Base-by-base conservation (phyloP, 2,888 invertebrate genomes). In the Keiferia lycopersicella region DNA sequence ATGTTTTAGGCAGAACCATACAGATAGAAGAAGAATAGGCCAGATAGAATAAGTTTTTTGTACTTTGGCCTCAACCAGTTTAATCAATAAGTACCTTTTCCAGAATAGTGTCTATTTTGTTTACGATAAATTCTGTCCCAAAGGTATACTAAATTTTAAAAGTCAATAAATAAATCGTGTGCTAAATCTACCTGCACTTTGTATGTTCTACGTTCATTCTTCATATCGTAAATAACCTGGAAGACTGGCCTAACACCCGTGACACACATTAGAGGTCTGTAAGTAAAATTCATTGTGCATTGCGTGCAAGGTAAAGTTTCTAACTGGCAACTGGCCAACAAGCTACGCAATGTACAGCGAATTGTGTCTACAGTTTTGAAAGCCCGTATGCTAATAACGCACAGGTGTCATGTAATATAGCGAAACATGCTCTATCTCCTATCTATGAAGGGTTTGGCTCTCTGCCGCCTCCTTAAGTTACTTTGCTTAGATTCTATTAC, bases 381-480 rank as follows among this genome's bases (percentile, higher is more conserved):
- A 34, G 34, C 20, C 50, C 11, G 50, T 50, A 18, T 18, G 10
- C 1, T 41, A 2, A 14, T 50, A 1, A 18, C 3, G 50, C 16
- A 20, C 1, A 10, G n/a, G 16, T 16, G 50, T 20, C 50, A 11
- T 16, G 50, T 20, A 30, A 16, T 56, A 56, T 56, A 30, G 56
- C 56, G 34, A 14, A 41, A 14, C 59, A 59, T 75, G 73, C 65
- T 67, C 61, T 75, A 73, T 75, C 73, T 74, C 57, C 51, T 57
- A 75, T 75, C 74, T 66, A 59, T 48, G 64, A 62, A 58, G 48
- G 34, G 39, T 34, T 51, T 12, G 18, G 18, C 11, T 34, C 56
- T 34, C 56, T 16, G 6, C 34, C 16, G 12, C 56, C 26, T 3
- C 12, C 34, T n/a, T n/a, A 26, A 56, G 56, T 34, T 56, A 56